Conservation (phyloP, 1,140 invertebrate species). For the Elysia chlorotica region DNA sequence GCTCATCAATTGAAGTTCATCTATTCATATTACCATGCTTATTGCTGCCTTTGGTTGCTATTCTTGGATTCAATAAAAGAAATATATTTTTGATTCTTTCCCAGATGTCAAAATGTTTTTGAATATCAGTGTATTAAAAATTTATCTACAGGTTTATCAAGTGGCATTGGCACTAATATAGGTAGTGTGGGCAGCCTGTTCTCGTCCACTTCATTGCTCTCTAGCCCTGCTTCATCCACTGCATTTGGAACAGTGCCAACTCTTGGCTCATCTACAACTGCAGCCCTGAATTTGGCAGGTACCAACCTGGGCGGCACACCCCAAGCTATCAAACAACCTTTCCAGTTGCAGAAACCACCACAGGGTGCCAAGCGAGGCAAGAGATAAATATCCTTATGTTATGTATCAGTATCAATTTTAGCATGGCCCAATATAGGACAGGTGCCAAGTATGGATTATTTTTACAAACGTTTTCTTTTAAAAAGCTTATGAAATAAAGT, state of each 20-base stretch:
- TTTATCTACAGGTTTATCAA: background rate
- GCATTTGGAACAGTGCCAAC: constrained; percentile 8
- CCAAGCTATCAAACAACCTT: constrained; percentile 53
- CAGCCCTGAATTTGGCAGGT: constrained; percentile 8
- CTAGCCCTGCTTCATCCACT: constrained; percentile 23
- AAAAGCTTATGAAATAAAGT: no score
- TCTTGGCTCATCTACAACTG: constrained; percentile 11
- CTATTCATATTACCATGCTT: no score
- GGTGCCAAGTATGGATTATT: no score
- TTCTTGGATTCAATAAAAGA: no score
- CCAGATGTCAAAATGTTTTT: no score
- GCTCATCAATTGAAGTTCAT: no score
- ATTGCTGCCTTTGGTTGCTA: no score
- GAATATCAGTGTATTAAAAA: no score
- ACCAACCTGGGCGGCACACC: constrained; percentile 18
- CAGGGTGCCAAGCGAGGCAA: constrained; percentile 73
- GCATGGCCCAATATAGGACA: background rate
- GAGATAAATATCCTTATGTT: constrained; percentile 57
- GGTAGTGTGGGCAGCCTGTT: constrained; percentile 24
- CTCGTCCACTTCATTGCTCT: constrained; percentile 20
- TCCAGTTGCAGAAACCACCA: constrained; percentile 77
- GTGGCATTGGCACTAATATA: constrained; percentile 2
- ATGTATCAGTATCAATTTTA: no score
- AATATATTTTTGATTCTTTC: no score
- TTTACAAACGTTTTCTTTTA: no score